Base-by-base conservation (phyloP, 2,888 invertebrate species). In the Nycteola revayana region DNA sequence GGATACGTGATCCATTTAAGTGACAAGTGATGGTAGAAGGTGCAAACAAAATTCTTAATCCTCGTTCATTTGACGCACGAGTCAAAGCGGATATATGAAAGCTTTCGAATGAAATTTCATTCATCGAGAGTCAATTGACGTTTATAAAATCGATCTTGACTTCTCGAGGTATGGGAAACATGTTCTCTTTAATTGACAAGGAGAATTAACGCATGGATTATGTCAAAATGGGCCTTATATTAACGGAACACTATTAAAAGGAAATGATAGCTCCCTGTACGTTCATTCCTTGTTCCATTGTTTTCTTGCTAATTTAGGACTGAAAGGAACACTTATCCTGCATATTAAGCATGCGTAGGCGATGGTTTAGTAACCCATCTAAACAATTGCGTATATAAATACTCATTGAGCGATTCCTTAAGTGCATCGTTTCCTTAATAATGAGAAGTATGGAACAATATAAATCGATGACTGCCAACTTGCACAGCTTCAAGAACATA, bases 1-100 rank as follows among this genome's bases (percentile, higher is more conserved):
- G 38, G 32, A 63, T 64, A 66, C 66, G 54, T 69, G 78, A 60
- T 69, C 79, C 68, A 75, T 66, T 75, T 79, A 64, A 61, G 62
- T 69, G 66, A 60, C 60, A 62, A 66, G 66, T 68, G 76, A 75
- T 69, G 66, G 70, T 64, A 55, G 62, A 73, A 53, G 43, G 58
- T 49, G 43, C 38, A 38, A 38, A 35, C 60, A 63, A 66, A 69
- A 67, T 62, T 39, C 47, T 60, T 49, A 48, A 60, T 71, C 68
- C n/a, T 66, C 53, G 47, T 64, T 33, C 17, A 4, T 14, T n/a
- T n/a, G n/a, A 31, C 45, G 27, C 32, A 40, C 27, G 39, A 50
- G 45, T 32, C 36, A 27, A 32, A 48, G 35, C 42, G 41, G 34
- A 34, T 33, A 17, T 26, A 34, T 43, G 58, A 64, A 57, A 52